phyloP scores from a whole-genome alignment of 2,797 vertebrate genomes.

The Podargus strigoides region DNA sequence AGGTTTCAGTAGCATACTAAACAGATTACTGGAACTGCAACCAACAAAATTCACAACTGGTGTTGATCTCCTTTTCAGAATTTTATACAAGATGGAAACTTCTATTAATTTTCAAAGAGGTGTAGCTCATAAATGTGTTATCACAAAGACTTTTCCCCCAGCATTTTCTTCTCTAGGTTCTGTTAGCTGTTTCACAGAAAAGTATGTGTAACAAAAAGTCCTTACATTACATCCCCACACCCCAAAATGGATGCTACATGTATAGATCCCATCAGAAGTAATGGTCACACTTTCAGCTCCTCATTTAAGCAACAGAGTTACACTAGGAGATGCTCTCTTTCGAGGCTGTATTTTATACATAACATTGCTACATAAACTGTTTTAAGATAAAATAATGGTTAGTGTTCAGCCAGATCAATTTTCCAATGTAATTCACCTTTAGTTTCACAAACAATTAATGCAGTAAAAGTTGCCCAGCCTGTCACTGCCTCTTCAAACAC shows the following conservation, averaged over 20 bases:
- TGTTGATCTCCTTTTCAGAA: neutral
- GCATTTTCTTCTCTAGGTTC: neutral
- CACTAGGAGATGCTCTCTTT: neutral
- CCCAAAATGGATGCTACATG: accelerated
- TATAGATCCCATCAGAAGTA: neutral
- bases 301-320: neutral
- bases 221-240: neutral
- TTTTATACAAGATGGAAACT: neutral
- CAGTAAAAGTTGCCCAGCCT: neutral
- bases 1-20: slow-evolving; percentile 47
- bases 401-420: neutral
- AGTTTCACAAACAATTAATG: neutral
- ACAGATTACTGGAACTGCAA: slow-evolving; percentile 4
- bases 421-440: neutral
- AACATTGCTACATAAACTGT: neutral
- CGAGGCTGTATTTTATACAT: neutral
- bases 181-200: neutral
- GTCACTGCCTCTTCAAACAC: neutral
- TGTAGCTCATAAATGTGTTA: neutral
- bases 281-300: neutral
- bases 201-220: neutral
- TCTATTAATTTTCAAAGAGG: neutral
- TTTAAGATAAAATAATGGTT: neutral
- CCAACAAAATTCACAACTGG: neutral
- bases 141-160: neutral